These are phyloP conservation scores for Aporophyla nigra DNA, from an alignment of 2,888 invertebrate species.

Conservation along the genomic window DNA sequence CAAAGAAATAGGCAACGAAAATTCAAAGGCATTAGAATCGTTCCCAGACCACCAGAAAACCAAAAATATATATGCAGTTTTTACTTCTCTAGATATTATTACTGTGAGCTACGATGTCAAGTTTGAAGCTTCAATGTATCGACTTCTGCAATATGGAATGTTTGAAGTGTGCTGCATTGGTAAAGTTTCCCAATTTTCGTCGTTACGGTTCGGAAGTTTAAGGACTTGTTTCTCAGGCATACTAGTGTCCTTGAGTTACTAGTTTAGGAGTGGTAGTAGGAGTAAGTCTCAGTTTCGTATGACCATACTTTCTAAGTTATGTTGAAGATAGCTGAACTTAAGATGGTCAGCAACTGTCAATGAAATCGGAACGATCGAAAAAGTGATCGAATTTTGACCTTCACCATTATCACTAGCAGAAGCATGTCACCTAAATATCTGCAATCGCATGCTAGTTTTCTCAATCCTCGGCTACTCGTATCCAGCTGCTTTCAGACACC, in stretches of 20 bases:
- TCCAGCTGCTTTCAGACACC: not conserved
- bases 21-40: not conserved
- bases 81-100: not conserved
- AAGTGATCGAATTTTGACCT: not conserved
- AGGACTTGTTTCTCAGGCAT: not conserved
- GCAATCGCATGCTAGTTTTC: not conserved
- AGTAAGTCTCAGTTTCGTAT: too few relatives aligned
- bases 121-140: not conserved
- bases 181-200: slow-evolving; percentile 35
- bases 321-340: not conserved
- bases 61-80: too few relatives aligned
- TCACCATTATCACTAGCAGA: not conserved
- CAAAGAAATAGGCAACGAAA: not conserved
- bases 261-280: too few relatives aligned
- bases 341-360: not conserved
- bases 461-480: not conserved
- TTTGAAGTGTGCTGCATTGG: not conserved
- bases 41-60: not conserved
- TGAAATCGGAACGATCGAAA: too few relatives aligned
- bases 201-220: not conserved
- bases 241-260: not conserved
- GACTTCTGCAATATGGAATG: slow-evolving; percentile 7
- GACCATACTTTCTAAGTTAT: not conserved
- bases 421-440: too few relatives aligned
- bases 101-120: not conserved